A percentile compares a stretch with the other conserved stretches of the same genome.
Evolutionary conservation across 2,888 invertebrate species (phyloP).

Genomic region (Euproctis similis): DNA sequence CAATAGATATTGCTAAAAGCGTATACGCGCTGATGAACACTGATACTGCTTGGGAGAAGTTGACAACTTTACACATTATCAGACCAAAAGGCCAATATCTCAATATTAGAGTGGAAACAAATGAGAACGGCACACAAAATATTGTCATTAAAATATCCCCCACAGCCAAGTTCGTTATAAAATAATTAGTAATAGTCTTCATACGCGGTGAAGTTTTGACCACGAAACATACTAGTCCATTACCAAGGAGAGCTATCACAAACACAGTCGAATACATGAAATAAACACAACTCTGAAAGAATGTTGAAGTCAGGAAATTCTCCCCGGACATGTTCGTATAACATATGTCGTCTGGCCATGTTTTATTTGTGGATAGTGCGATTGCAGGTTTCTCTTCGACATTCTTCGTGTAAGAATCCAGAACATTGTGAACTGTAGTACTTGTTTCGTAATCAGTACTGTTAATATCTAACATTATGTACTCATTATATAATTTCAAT

Average conservation of each 20-base stretch:
- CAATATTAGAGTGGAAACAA: slow-evolving; percentile 85
- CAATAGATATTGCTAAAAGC: slow-evolving; percentile 91
- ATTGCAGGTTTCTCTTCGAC: slow-evolving; percentile 22
- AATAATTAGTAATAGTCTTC: slow-evolving; percentile 94
- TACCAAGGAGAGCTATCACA: slow-evolving; percentile 82
- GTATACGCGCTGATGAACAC: slow-evolving; percentile 93
- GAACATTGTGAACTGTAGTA: slow-evolving; percentile 20
- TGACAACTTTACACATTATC: slow-evolving; percentile 87
- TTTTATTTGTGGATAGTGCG: slow-evolving; percentile 24
- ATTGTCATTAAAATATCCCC: slow-evolving; percentile 93
- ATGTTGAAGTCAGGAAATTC: slow-evolving; percentile 51
- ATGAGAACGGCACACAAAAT: slow-evolving; percentile 94
- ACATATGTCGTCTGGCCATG: slow-evolving; percentile 43
- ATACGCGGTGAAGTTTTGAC: slow-evolving; percentile 88
- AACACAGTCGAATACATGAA: slow-evolving; percentile 83
- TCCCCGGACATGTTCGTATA: slow-evolving; percentile 29
- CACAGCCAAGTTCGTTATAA: slow-evolving; percentile 91
- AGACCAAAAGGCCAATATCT: slow-evolving; percentile 93
- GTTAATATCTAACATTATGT: slow-evolving; percentile 43
- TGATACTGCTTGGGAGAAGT: slow-evolving; percentile 87
- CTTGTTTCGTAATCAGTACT: slow-evolving; percentile 33
- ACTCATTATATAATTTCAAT: slow-evolving; percentile 3
- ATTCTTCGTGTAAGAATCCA: slow-evolving; percentile 16
- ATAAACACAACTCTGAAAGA: slow-evolving; percentile 80
- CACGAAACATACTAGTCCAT: slow-evolving; percentile 89